Percentiles rank a stretch among this genome's conserved stretches.
Evolutionary conservation across 2,797 vertebrate species (phyloP).

Genomic region (Sus cebifrons): DNA sequence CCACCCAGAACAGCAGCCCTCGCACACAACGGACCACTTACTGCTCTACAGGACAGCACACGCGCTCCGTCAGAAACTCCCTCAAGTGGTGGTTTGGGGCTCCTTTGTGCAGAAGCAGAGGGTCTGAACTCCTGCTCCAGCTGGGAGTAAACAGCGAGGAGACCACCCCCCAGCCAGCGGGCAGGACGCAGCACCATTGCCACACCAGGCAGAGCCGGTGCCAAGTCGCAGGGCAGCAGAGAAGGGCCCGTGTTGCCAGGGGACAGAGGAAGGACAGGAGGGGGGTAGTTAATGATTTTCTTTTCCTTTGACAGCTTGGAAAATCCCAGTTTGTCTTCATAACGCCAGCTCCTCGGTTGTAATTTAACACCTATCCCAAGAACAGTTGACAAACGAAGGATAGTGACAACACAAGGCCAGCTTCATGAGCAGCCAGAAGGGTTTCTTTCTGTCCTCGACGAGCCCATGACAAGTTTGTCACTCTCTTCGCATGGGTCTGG

Average conservation of each 20-base stretch:
- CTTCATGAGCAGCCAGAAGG: conserved; percentile 79
- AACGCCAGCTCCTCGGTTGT: conserved; percentile 81
- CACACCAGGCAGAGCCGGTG: neutral
- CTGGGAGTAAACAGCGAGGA: conserved; percentile 50
- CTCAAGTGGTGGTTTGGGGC: conserved; percentile 4
- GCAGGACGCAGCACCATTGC: conserved; percentile 68
- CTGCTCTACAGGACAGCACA: neutral
- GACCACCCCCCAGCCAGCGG: neutral
- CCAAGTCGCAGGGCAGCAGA: conserved; percentile 75
- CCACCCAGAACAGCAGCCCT: neutral
- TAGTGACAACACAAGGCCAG: conserved; percentile 77
- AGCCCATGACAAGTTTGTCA: conserved; percentile 84
- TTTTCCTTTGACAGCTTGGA: conserved; percentile 84
- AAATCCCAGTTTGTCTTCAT: conserved; percentile 80
- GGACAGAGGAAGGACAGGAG: neutral
- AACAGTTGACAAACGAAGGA: conserved; percentile 75
- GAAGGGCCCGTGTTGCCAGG: conserved; percentile 60
- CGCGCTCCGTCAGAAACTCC: neutral
- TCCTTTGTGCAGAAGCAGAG: conserved; percentile 55
- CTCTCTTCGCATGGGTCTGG: conserved; percentile 65
- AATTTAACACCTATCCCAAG: conserved; percentile 86
- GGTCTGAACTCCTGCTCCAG: conserved; percentile 32
- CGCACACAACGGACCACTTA: neutral
- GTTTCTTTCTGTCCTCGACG: conserved; percentile 84
- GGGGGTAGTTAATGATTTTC: conserved; percentile 84